Evolutionary conservation across 2,113 vertebrate genomes (phyloP).

Genomic region (Crypturellus undulatus): DNA sequence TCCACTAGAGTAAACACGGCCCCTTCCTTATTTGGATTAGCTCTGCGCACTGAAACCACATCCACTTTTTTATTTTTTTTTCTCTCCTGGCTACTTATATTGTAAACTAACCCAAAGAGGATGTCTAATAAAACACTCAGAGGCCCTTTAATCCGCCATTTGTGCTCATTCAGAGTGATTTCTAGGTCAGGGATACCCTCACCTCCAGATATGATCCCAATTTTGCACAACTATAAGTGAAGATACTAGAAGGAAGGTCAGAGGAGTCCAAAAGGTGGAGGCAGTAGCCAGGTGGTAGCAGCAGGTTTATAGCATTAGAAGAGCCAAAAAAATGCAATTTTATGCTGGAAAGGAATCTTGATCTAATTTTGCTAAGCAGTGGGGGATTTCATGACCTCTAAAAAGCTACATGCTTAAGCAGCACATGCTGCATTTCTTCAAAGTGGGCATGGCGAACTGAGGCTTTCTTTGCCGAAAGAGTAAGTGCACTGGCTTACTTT

Average conservation of each 20-base stretch:
- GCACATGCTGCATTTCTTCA: not conserved
- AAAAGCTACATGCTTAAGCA: not conserved
- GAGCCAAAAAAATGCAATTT: not conserved
- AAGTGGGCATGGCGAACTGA: not conserved
- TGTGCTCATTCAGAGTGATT: not conserved
- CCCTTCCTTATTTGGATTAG: not conserved
- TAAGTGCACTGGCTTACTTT: not conserved
- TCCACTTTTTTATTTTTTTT: not conserved
- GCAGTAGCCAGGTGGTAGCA: not conserved
- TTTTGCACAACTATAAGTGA: not conserved
- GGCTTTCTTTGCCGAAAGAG: not conserved
- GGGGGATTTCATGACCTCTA: not conserved
- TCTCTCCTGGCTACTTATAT: not conserved
- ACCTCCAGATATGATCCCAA: not conserved
- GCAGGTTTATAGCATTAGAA: not conserved
- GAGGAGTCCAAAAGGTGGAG: not conserved
- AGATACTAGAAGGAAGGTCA: not conserved
- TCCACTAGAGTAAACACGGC: conserved; percentile 12
- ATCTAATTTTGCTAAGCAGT: not conserved
- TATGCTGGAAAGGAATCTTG: not conserved
- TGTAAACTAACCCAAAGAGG: not conserved
- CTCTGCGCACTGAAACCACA: conserved; percentile 36
- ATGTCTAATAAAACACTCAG: not conserved
- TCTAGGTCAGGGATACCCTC: not conserved
- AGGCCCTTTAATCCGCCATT: not conserved